Conservation (phyloP, 35 echinoderm and acorn worm species). For the Apostichopus japonicus region DNA sequence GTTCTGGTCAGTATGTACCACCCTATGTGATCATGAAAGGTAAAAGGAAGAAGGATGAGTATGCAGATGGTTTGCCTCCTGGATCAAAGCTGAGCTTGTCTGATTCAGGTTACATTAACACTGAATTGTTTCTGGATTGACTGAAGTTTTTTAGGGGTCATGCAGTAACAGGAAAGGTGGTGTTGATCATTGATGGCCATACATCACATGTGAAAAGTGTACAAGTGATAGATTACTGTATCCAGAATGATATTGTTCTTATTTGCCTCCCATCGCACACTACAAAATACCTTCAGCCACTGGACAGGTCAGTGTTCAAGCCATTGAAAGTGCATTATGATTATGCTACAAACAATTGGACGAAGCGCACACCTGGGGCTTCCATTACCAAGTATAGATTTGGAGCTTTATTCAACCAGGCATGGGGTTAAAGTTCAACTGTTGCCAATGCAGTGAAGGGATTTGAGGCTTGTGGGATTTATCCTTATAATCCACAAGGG, state of each 20-base stretch:
- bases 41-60: conserved; percentile 50
- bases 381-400: conserved; percentile 68
- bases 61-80: conserved; percentile 51
- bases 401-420: conserved; percentile 19
- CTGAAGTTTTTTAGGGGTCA: conserved; percentile 42
- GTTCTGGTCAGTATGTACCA: conserved; percentile 59
- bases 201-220: conserved; percentile 11
- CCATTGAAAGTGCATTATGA: conserved; percentile 48
- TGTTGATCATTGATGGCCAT: conserved; percentile 52
- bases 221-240: conserved; percentile 5
- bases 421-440: conserved; percentile 62
- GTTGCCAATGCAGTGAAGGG: conserved; percentile 39
- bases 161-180: conserved; percentile 38
- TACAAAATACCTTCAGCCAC: conserved; percentile 51
- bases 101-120: conserved; percentile 53
- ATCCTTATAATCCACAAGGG: conserved; percentile 59
- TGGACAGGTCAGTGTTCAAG: conserved; percentile 51
- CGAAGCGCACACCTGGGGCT: conserved; percentile 19
- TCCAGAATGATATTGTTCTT: conserved; percentile 25
- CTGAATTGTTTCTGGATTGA: conserved; percentile 59
- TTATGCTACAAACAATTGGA: conserved; percentile 54
- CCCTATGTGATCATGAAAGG: conserved; percentile 67
- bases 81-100: conserved; percentile 58
- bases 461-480: conserved; percentile 62
- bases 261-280: conserved; percentile 45